A percentile compares a stretch with the other conserved stretches of the same genome.
phyloP scores from a whole-genome alignment of 2,113 vertebrate species.

The Chamaetylas fuelleborni region DNA sequence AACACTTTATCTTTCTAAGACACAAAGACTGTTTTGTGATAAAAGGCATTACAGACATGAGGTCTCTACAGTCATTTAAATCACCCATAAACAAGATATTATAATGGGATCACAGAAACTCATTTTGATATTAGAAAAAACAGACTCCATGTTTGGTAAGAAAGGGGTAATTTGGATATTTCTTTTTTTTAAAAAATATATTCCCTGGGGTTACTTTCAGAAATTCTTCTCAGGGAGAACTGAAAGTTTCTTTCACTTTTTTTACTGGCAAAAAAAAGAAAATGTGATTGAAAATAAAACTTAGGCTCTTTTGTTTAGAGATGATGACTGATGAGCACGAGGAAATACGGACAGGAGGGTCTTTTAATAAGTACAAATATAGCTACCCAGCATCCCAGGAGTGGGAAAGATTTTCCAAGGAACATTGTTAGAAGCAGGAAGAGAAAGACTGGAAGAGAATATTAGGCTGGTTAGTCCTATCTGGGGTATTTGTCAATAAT shows the following conservation, averaged over 20 bases:
- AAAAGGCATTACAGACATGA: not conserved
- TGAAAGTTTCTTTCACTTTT: not conserved
- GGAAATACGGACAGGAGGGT: not conserved
- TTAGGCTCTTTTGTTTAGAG: not conserved
- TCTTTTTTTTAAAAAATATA: not conserved
- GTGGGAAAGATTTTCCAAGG: not conserved
- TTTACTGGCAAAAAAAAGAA: not conserved
- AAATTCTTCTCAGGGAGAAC: not conserved
- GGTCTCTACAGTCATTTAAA: not conserved
- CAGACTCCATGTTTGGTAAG: not conserved
- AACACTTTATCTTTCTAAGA: conserved; percentile 7
- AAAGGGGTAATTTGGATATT: not conserved
- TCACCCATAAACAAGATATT: not conserved
- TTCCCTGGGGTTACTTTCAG: not conserved
- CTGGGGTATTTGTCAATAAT: not conserved
- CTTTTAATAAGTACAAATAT: not conserved
- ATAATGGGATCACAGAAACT: not conserved
- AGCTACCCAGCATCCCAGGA: not conserved
- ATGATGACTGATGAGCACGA: not conserved
- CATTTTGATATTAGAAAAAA: not conserved
- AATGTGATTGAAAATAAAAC: not conserved
- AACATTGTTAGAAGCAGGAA: not conserved
- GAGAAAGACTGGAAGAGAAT: not conserved
- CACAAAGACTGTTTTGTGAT: not conserved
- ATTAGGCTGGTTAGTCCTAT: not conserved